Evolutionary conservation across 2,888 invertebrate genomes (phyloP), one percentile per base, ranked within the genome.

Genomic region (Siphlonurus alternatus): DNA sequence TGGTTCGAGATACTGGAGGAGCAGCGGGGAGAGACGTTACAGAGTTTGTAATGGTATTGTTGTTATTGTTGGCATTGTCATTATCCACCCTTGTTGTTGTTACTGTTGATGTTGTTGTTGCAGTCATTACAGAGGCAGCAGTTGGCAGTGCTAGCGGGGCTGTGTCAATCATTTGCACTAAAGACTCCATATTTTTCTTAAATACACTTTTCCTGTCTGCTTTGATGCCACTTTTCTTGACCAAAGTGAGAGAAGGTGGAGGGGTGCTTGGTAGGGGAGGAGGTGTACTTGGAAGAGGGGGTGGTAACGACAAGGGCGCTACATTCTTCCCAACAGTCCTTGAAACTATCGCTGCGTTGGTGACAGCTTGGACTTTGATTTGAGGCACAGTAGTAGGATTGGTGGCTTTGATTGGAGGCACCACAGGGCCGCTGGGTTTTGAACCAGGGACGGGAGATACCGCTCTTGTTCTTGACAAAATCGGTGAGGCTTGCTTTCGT

Each of bases 171-270:
- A 75, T 75, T 64, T 74, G 73, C 19, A 77, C 76, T 23, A 78
- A 68, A 10, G 72, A 73, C 19, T 77, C 76, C 76, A 77, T 76
- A 67, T 76, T 77, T 61, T 72, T 73, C 66, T 75, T 76, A 66
- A 78, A 76, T 2, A 75, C 76, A 59, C 74, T 75, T 66, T 75
- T 72, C 23, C 77, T 72, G 53, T 76, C 76, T 1, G 75, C 73
- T 56, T 74, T 76, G 19, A 76, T 69, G 0, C 76, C 76, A 64
- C 73, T 71, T 59, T 38, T 38, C 38, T 38, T 38, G 38, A 38
- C 38, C 15, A 15, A 38, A 5, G 15, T 5, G 7, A 38, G 38
- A 5, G 38, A 38, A 10, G 38, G 38, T 38, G 38, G 38, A 10
- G 38, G 38, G 5, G 38, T 38, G 38, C 38, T 38, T 38, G 38